Evolutionary conservation across 1,140 invertebrate genomes (phyloP), one percentile per base, ranked within the genome.

Genomic region (Megalonaias nervosa): DNA sequence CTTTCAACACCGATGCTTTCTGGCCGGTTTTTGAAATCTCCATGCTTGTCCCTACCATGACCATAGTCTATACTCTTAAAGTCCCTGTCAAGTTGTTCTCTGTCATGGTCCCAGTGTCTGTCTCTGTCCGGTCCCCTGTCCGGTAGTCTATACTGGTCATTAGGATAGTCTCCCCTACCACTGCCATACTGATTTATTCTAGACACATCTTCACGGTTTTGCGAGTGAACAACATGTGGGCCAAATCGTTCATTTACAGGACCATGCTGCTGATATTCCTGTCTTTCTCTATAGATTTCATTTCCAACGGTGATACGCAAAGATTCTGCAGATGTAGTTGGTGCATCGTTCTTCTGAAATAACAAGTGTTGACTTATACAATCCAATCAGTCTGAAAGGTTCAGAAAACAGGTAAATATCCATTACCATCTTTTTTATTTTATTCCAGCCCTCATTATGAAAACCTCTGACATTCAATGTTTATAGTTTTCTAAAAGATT

Each of bases 271-370:
- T 48, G 38, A 48, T 48, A 48, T 11, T 48, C 58, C 9, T 67
- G 17, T 48, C 23, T 31, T 17, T 77, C 77, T 79, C 81, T 82
- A 64, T 69, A 88, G 31, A 81, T 83, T 21, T 88, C 85, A 82
- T 86, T 88, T 17, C 84, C 86, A 38, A 88, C 86, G 19, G 86
- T 88, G n/a, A 86, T 88, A n/a, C 85, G 76, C 67, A 88, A 67
- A 14, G 85, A 84, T 75, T 86, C 83, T 26, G 73, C 67, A 16
- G 74, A 62, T 21, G 73, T 66, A 26, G 67, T 21, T n/a, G 38
- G 38, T 48, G 38, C 6, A 48, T 48, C 38, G 9, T 48, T 48
- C 9, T 48, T 48, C 38, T 48, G 38, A 48, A 48, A 48, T 9
- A 48, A 48, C 11, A 48, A 48, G 6, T 48, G 38, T 48, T 48